Conservation (phyloP, 2,888 invertebrate genomes). For the Mesorhabditis spiculigera region DNA sequence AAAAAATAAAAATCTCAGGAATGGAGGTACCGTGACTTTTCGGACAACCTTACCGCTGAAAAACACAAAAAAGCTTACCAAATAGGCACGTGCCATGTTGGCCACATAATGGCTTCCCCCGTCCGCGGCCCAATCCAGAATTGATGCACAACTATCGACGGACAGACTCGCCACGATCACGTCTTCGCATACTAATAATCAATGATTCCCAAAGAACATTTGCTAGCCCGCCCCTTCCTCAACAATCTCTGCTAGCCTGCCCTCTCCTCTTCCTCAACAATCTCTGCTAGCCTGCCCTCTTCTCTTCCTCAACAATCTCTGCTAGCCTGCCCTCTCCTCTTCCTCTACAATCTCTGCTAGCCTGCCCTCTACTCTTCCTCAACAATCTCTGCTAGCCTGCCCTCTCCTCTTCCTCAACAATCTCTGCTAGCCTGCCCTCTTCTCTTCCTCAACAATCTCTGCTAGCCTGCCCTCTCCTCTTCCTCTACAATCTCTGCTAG, state of each 20-base stretch:
- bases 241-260: not conserved
- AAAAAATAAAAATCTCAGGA: too few species aligned
- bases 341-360: not conserved
- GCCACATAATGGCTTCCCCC: conserved; percentile 90
- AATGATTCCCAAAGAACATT: too few species aligned
- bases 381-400: not conserved
- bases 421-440: not conserved
- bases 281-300: not conserved
- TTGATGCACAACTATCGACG: conserved; percentile 76
- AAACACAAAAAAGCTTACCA: not conserved
- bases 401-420: not conserved
- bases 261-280: not conserved
- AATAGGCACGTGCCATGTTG: conserved; percentile 62
- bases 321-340: not conserved
- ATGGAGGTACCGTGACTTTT: too few species aligned
- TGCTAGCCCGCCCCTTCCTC: not conserved
- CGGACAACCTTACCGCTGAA: too few species aligned
- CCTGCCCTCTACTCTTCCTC: not conserved
- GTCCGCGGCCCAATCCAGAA: conserved; percentile 81
- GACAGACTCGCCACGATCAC: conserved; percentile 81
- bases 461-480: not conserved
- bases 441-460: not conserved
- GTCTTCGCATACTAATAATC: conserved; percentile 77
- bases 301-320: not conserved
- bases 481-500: not conserved